Percentiles rank a stretch among this genome's conserved stretches.
Evolutionary conservation across 2,797 vertebrate species (phyloP).

Genomic region (Hoplostethus atlanticus): DNA sequence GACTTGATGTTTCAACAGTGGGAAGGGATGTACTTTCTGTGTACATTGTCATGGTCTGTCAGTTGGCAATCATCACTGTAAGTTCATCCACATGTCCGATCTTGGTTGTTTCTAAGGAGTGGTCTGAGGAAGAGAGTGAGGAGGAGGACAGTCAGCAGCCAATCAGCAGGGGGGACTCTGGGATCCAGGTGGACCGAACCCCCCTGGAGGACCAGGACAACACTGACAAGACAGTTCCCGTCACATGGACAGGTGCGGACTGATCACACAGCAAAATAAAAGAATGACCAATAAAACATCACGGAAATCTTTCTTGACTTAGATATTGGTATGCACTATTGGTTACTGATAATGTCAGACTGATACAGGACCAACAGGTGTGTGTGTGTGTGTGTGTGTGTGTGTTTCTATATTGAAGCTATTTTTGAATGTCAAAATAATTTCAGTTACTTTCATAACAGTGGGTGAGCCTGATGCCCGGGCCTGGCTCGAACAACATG

Average conservation of each 20-base stretch:
- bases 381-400: neutral
- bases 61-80: neutral
- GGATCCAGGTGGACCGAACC: conserved; percentile 95
- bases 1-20: too few species aligned
- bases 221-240: conserved; percentile 84
- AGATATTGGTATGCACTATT: neutral
- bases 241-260: conserved; percentile 89
- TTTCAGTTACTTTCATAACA: conserved; percentile 56
- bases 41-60: neutral
- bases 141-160: conserved; percentile 90
- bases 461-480: conserved; percentile 90
- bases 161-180: conserved; percentile 96
- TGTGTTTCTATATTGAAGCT: neutral
- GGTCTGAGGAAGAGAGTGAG: conserved; percentile 95
- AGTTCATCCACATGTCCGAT: neutral
- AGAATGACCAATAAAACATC: neutral
- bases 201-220: conserved; percentile 93
- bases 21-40: too few species aligned
- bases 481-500: conserved; percentile 93
- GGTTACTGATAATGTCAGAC: neutral
- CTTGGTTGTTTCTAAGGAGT: conserved; percentile 82
- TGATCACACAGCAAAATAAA: neutral
- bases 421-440: neutral
- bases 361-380: neutral
- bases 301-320: neutral